Base-by-base conservation (phyloP, 1,140 invertebrate genomes). In the Araneus ventricosus region DNA sequence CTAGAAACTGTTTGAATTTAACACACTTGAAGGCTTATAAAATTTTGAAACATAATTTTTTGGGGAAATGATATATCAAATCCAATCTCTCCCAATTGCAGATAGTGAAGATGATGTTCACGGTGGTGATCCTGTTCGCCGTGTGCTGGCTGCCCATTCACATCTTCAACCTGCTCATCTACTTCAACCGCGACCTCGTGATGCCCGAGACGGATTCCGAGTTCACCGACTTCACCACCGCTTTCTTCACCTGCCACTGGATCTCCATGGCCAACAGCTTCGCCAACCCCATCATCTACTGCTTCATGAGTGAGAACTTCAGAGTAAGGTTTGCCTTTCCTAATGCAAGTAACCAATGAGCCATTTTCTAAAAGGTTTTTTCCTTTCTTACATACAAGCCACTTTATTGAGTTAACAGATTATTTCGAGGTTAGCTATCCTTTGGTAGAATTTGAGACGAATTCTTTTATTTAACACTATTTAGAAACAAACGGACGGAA, bases 271-370 rank as follows among this genome's bases (percentile, higher is more conserved):
- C 97, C 7, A 98, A 98, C 95, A 97, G 97, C 17, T 98, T 97
- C 39, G 97, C 98, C 93, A 98, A 99, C 95, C 98, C 98, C 0
- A 96, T 98, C 79, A 97, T 98, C 6, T 98, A 98, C 95, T 98
- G 98, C 95, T 97, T 98, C 94, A 97, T 98, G 96, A 98, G 97
- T 59, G 96, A 97, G 57, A 98, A 98, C 95, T 98, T 99, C 95
- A 96, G 98, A 94, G 96, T 97, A 63, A 97, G 94, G 63, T 70
- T 75, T 82, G 80, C 80, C 20, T 63, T 61, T 87, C 14, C 70
- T 75, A 75, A 27, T 37, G 34, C 30, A 75, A 34, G 30, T 37
- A 75, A 20, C 70, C 2, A 27, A 14, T 37, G 0, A 3, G 45
- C 45, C n/a, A n/a, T n/a, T n/a, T n/a, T n/a, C n/a, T n/a, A n/a